phyloP scores from a whole-genome alignment of 2,113 vertebrate genomes.

The Cynocephalus volans region DNA sequence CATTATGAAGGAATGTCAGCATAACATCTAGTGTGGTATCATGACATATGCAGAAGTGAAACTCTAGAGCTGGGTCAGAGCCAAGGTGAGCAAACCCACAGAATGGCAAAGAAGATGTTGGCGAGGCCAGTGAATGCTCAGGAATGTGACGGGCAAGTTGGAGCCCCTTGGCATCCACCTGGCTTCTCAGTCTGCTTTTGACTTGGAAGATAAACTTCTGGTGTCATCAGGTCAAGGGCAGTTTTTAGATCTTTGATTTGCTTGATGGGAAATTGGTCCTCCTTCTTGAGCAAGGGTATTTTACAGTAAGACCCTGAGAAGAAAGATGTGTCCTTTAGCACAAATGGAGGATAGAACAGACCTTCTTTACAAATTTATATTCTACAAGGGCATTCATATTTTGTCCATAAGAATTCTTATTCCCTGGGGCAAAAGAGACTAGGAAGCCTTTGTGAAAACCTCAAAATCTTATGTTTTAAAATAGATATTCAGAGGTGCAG shows the following conservation, averaged over 20 bases:
- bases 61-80: not conserved
- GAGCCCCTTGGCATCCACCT: not conserved
- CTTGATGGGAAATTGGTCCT: not conserved
- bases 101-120: not conserved
- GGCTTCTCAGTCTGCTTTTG: not conserved
- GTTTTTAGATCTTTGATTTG: not conserved
- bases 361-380: not conserved
- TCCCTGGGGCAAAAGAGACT: not conserved
- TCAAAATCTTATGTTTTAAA: not conserved
- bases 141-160: not conserved
- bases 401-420: not conserved
- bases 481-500: not conserved
- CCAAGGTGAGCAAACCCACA: not conserved
- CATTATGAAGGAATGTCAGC: not conserved
- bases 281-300: not conserved
- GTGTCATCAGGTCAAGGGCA: not conserved
- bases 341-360: not conserved
- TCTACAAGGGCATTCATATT: not conserved
- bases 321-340: not conserved
- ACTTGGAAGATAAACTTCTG: constrained; percentile 22
- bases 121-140: not conserved
- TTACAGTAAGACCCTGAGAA: not conserved
- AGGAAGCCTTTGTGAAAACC: not conserved
- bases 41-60: not conserved
- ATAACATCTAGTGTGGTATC: not conserved